Evolutionary conservation across 2,113 vertebrate genomes (phyloP).

Genomic region (Carlito syrichta): DNA sequence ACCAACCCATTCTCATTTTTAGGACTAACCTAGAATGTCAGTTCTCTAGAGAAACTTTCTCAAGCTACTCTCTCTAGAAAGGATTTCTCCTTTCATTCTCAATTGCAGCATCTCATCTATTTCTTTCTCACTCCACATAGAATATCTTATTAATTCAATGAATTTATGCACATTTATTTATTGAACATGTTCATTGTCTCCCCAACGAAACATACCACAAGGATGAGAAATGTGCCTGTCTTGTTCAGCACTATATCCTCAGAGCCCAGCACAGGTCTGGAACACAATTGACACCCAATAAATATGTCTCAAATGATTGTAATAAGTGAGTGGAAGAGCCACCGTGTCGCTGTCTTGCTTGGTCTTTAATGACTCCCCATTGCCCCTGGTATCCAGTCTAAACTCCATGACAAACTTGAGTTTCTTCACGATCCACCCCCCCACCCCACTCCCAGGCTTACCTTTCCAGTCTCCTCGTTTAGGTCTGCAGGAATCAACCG

Average conservation of each 20-base stretch:
- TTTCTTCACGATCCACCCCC: background rate
- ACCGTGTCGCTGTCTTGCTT: background rate
- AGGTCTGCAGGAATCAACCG: fast-evolving
- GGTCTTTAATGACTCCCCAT: background rate
- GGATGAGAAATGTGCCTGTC: background rate
- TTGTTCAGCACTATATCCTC: fast-evolving
- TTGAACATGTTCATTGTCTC: background rate
- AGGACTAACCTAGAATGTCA: background rate
- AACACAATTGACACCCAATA: background rate
- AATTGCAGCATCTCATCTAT: background rate
- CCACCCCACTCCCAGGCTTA: background rate
- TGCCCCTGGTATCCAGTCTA: background rate
- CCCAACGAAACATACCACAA: background rate
- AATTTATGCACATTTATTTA: background rate
- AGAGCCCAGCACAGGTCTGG: too few relatives aligned
- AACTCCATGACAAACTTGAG: background rate
- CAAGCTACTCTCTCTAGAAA: background rate
- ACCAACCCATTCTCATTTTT: background rate
- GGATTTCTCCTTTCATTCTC: background rate
- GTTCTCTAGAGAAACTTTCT: background rate
- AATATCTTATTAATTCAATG: background rate
- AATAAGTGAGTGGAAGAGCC: background rate
- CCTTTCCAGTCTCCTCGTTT: background rate
- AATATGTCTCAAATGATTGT: background rate
- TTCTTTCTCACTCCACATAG: background rate